phyloP scores from a whole-genome alignment of 2,113 vertebrate species.

The Brachypodius melanocephalos region DNA sequence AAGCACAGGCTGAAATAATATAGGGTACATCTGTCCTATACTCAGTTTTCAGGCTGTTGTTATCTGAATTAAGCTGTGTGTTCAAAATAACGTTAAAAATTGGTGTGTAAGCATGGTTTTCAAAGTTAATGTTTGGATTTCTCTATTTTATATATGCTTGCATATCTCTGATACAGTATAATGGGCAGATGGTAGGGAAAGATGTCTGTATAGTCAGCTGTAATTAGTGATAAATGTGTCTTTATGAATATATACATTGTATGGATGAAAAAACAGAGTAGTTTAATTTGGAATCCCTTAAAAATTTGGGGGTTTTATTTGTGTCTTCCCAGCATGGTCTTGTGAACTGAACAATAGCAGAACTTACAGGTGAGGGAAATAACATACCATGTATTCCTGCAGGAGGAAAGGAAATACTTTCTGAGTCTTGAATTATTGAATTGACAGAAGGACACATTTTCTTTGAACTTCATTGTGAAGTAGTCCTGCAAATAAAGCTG shows the following conservation, averaged over 20 bases:
- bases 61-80: background rate
- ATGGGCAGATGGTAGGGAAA: background rate
- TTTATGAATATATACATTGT: background rate
- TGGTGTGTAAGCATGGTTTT: background rate
- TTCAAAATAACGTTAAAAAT: background rate
- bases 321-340: background rate
- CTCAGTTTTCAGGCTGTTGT: background rate
- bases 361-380: background rate
- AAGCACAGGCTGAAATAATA: background rate
- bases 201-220: background rate
- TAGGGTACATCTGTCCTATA: background rate
- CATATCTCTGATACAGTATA: background rate
- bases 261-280: background rate
- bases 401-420: background rate
- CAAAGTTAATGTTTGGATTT: background rate
- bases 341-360: background rate
- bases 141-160: background rate
- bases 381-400: background rate
- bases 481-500: background rate
- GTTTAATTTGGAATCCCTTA: background rate
- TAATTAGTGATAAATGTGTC: background rate
- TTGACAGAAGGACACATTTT: background rate
- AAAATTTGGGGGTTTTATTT: background rate
- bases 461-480: background rate
- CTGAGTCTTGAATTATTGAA: background rate